These are phyloP conservation scores for Deilephila elpenor DNA, from an alignment of 2,888 invertebrate species.

Conservation along the genomic window DNA sequence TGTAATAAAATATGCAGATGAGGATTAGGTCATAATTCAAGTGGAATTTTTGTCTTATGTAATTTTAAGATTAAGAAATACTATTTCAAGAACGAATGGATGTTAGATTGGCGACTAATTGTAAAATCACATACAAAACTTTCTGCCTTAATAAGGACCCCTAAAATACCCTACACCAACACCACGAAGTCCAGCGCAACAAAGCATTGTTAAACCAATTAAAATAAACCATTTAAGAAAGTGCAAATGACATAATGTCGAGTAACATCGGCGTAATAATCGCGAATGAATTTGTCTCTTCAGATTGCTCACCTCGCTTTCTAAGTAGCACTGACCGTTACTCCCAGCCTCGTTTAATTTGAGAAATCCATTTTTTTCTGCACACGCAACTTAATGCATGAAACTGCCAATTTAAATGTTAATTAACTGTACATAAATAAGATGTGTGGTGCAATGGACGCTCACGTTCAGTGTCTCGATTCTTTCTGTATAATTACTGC, in stretches of 20 bases:
- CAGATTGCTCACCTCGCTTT: conserved; percentile 19
- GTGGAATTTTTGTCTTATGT: too few relatives aligned
- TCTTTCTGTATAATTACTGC: too few relatives aligned
- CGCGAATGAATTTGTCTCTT: conserved; percentile 27
- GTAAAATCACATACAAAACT: too few relatives aligned
- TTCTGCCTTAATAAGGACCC: too few relatives aligned
- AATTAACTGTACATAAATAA: not conserved
- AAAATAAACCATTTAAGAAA: conserved; percentile 12
- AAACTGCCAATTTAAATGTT: conserved; percentile 8
- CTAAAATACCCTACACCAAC: too few relatives aligned
- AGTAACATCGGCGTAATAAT: conserved; percentile 24
- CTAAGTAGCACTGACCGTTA: conserved; percentile 28
- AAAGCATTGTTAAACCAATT: not conserved
- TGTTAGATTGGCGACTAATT: too few relatives aligned
- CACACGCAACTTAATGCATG: conserved; percentile 20
- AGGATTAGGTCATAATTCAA: too few relatives aligned
- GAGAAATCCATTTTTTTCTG: conserved; percentile 15
- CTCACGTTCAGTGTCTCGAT: not conserved
- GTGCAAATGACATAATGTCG: conserved; percentile 16
- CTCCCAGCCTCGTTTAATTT: conserved; percentile 7
- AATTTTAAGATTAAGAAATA: too few relatives aligned
- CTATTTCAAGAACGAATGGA: too few relatives aligned
- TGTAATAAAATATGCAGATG: too few relatives aligned
- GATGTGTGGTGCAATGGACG: not conserved
- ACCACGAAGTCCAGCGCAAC: not conserved